A percentile compares a stretch with the other conserved stretches of the same genome.
These are phyloP conservation scores for Hydraecia micacea DNA, from an alignment of 2,888 invertebrate genomes.

Conservation along the genomic window DNA sequence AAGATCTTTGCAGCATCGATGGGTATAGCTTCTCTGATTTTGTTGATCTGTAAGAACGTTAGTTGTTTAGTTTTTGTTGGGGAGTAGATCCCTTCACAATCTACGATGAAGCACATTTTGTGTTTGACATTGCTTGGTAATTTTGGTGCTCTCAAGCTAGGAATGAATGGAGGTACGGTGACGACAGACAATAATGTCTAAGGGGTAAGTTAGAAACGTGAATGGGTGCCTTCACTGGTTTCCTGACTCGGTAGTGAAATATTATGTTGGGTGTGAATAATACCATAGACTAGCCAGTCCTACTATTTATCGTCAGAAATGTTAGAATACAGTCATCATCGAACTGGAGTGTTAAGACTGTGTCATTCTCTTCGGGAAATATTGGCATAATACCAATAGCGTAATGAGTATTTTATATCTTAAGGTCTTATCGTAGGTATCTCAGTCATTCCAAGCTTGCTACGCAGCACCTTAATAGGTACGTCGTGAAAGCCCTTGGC, in stretches of 20 bases:
- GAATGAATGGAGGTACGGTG: slow-evolving; percentile 40
- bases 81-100: slow-evolving; percentile 19
- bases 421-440: neutral
- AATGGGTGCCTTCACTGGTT: neutral
- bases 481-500: slow-evolving; percentile 41
- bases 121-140: slow-evolving; percentile 46
- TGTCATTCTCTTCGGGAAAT: neutral
- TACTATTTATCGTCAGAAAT: neutral
- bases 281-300: neutral
- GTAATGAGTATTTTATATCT: neutral
- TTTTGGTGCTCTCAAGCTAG: slow-evolving; percentile 40
- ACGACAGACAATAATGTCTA: neutral
- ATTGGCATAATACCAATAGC: neutral
- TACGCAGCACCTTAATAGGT: slow-evolving; percentile 15
- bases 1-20: slow-evolving; percentile 96
- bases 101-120: slow-evolving; percentile 59
- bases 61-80: slow-evolving; percentile 26
- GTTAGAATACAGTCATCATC: neutral
- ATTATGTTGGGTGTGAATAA: neutral
- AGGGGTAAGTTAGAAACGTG: neutral
- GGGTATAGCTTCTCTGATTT: slow-evolving; percentile 98
- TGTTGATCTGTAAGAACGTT: slow-evolving; percentile 93
- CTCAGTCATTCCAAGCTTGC: slow-evolving; percentile 53
- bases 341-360: neutral
- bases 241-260: neutral